Evolutionary conservation across 2,797 vertebrate species (phyloP), one percentile per base, ranked within the genome.

Genomic region (Distichodus sexfasciatus): DNA sequence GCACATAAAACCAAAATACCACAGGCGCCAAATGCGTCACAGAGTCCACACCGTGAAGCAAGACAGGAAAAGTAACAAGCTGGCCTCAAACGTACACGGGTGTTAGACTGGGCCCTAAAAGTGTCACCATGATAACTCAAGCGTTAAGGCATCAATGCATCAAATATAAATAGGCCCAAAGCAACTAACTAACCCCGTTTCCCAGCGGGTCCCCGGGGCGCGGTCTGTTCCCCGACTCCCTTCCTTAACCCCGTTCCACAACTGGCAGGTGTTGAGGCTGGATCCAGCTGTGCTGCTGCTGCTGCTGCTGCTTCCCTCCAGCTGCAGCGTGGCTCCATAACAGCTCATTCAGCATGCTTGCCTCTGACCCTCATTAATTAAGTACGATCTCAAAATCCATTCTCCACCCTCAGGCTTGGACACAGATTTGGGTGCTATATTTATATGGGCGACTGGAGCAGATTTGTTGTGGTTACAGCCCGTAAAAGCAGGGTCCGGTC

Each of bases 381-480:
- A 66, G 53, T 33, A 41, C 19, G 44, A 7, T 59, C 50, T 36
- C 53, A 58, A n/a, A 66, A 66, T 72, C 53, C 36, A 59, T 60
- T 72, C 62, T 72, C 62, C 70, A 72, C 70, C 70, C 62, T 59
- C 2, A 14, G 28, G 26, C 62, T 66, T 59, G 70, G 46, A 58
- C 21, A 11, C 33, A 38, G 36, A 51, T 44, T 66, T 72, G 62
- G 62, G 54, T 72, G 69, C 69, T 72, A 72, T 66, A 72, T 72
- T 72, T 72, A 72, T 66, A 51, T 59, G 62, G n/a, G 26, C 35
- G 43, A 66, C 51, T 66, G 70, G 41, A 57, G n/a, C 21, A 19
- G 41, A 46, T 69, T 63, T 74, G 72, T 54, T 74, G 63, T 68
- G 41, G 66, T 62, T 68, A 74, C 72, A 63, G 46, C 19, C 36